Evolutionary conservation across 2,113 vertebrate genomes (phyloP).

Genomic region (Bufo bufo): DNA sequence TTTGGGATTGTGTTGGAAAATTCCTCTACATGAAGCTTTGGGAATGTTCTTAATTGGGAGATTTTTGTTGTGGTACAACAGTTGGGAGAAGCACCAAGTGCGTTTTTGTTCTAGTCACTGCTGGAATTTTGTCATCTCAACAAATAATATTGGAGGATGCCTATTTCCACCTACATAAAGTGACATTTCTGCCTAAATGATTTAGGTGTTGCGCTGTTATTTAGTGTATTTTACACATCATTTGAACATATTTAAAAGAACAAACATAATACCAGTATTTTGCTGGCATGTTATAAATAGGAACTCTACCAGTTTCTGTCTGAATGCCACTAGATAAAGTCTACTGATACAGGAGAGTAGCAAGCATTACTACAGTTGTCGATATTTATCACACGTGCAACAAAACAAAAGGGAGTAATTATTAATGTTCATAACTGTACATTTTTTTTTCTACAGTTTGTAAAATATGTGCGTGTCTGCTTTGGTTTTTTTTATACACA

Average conservation of each 20-base stretch:
- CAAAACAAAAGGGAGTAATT: conserved; percentile 61
- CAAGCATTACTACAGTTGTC: conserved; percentile 80
- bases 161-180: conserved; percentile 63
- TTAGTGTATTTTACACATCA: conserved; percentile 64
- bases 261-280: conserved; percentile 75
- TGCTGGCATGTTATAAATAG: conserved; percentile 64
- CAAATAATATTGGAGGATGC: conserved; percentile 73
- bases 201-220: conserved; percentile 76
- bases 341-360: conserved; percentile 68
- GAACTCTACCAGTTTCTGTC: conserved; percentile 71
- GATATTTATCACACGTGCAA: conserved; percentile 65
- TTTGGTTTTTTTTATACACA: conserved; percentile 63
- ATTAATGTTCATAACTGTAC: conserved; percentile 71
- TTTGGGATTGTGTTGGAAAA: conserved; percentile 74
- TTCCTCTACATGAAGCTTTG: conserved; percentile 75
- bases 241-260: conserved; percentile 67
- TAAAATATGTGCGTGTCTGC: conserved; percentile 68
- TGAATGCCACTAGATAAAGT: conserved; percentile 74
- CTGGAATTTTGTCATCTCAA: conserved; percentile 89
- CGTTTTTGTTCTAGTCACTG: conserved; percentile 74
- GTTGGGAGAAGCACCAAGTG: conserved; percentile 92
- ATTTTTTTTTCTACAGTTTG: conserved; percentile 71
- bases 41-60: conserved; percentile 68
- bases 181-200: conserved; percentile 78
- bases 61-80: conserved; percentile 96